phyloP scores from a whole-genome alignment of 37 sponge, comb jelly and placozoan species.

The Spongilla lacustris region DNA sequence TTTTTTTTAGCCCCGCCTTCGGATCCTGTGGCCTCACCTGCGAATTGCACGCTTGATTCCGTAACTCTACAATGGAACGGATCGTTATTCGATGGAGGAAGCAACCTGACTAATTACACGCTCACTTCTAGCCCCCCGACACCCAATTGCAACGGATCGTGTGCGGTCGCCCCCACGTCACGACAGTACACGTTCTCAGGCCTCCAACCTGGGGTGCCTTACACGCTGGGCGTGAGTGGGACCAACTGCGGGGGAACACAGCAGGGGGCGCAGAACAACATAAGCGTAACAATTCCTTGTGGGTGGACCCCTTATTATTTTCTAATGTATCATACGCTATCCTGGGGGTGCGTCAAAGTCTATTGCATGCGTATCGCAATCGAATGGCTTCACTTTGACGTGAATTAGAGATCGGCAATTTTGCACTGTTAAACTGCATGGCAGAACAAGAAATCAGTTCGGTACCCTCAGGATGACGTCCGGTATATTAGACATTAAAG shows the following conservation, averaged over 20 bases:
- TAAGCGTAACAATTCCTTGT: neutral
- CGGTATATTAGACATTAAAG: too few species aligned
- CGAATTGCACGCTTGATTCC: neutral
- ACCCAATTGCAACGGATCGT: neutral
- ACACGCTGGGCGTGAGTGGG: neutral
- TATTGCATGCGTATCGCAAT: too few species aligned
- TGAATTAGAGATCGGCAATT: too few species aligned
- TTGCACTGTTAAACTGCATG: too few species aligned
- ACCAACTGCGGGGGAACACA: neutral
- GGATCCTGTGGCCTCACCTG: neutral
- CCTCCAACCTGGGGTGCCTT: neutral
- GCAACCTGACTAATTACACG: neutral
- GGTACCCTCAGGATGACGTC: too few species aligned
- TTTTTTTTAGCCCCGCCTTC: neutral
- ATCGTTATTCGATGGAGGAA: neutral
- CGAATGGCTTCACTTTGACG: too few species aligned
- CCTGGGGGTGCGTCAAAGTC: too few species aligned
- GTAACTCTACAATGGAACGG: neutral
- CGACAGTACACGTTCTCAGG: neutral
- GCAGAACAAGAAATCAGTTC: too few species aligned
- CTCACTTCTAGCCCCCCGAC: neutral
- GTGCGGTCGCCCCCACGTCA: neutral
- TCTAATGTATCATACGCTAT: too few species aligned
- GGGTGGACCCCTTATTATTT: neutral
- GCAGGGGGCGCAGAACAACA: neutral